phyloP scores from a whole-genome alignment of 2,888 invertebrate genomes.

The Hypomecis atomaria region DNA sequence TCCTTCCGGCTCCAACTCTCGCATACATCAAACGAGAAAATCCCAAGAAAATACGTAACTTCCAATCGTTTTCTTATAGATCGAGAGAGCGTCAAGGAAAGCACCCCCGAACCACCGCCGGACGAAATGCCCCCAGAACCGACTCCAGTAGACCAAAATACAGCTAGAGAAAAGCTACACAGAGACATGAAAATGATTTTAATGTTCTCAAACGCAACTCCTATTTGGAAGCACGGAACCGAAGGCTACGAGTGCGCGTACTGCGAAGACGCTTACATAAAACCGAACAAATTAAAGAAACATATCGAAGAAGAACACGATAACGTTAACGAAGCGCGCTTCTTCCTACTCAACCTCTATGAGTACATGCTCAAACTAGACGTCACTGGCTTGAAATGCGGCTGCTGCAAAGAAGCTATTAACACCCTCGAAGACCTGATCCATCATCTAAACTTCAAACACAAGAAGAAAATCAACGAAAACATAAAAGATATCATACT shows the following conservation, averaged over 20 bases:
- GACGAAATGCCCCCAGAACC: not conserved
- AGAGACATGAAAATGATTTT: conserved; percentile 50
- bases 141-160: not conserved
- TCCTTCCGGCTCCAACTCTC: no score
- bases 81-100: not conserved
- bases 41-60: not conserved
- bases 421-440: conserved; percentile 23
- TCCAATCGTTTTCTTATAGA: conserved; percentile 7
- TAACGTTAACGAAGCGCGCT: conserved; percentile 19
- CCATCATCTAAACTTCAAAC: conserved; percentile 27
- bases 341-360: conserved; percentile 8
- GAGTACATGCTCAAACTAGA: conserved; percentile 36
- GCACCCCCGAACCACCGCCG: not conserved
- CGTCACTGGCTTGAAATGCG: conserved; percentile 32
- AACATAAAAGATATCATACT: conserved; percentile 49
- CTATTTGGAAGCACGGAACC: conserved; percentile 52
- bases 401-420: conserved; percentile 21
- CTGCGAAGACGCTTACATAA: conserved; percentile 51
- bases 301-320: conserved; percentile 48
- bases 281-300: conserved; percentile 55
- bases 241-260: conserved; percentile 59
- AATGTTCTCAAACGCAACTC: conserved; percentile 59
- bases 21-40: not conserved
- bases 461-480: conserved; percentile 28
- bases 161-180: conserved; percentile 26